Evolutionary conservation across 2,888 invertebrate genomes (phyloP), one percentile per base, ranked within the genome.

Genomic region (Perizoma flavofasciatum): DNA sequence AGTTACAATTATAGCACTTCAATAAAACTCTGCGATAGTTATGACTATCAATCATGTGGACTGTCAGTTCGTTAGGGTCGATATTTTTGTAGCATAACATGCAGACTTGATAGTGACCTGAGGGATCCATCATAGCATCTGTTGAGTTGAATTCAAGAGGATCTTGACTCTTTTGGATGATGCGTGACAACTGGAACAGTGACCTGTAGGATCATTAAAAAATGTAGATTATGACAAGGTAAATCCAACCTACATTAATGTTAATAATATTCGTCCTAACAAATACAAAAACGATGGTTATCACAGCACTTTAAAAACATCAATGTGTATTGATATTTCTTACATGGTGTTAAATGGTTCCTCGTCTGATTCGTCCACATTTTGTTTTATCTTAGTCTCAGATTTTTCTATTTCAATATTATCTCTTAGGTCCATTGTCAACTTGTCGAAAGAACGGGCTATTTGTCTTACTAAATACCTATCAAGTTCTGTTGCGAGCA

Each of bases 1-100:
- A 65, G 4, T 65, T 51, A n/a, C 81, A 81, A 1, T 65, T 63
- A 3, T 73, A 60, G n/a, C 81, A 81, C 50, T 77, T 79, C 49
- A 72, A 73, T 4, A 72, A 32, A 0, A 81, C 64, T 9, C 71
- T 61, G 0, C 77, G 44, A 55, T 78, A 81, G 35, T 73, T 76
- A 48, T 82, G 81, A 0, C 64, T 64, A 5, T 59, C 69, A 0
- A 74, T 58, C 81, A 82, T 79, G 51, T 82, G 81, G 1, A 77
- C 73, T 0, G 72, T 51, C 0, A 82, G 63, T 0, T 65, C 33
- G n/a, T 54, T 66, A 0, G 68, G 4, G 32, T 74, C 73, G 0
- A 79, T 66, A n/a, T 78, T 78, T 11, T 72, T 71, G 3, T 74
- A 69, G 49, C 81, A 81, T 44, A 76, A 78, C 0, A 81, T 65